Evolutionary conservation across 1,140 invertebrate species (phyloP), one percentile per base, ranked within the genome.

Genomic region (Teleopsis dalmanni): DNA sequence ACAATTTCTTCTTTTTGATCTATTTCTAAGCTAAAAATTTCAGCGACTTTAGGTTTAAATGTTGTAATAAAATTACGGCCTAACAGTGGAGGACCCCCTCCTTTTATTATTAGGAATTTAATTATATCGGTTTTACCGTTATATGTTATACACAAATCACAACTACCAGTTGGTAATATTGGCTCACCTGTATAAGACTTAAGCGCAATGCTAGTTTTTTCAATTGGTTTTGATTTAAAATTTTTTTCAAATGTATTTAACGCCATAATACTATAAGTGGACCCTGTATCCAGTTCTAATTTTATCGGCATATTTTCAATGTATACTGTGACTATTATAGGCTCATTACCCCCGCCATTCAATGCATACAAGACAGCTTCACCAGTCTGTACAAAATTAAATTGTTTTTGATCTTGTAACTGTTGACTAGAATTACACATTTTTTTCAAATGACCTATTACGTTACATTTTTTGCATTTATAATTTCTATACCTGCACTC

Each of bases 71-170:
- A 48, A 8, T 38, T 22, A 11, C 57, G 44, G 0, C 59, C 56
- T 19, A 63, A 36, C 25, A 64, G 47, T 21, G 59, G 53, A 13
- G 56, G 55, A 13, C 52, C 56, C 8, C 56, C 53, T 11, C 38
- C 38, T 27, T 54, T 47, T 26, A 64, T 54, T 16, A 66, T 52
- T 36, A 57, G 53, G 44, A 50, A 18, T 27, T 50, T 22, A 27
- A 57, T 34, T 14, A 31, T n/a, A 5, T 42, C 18, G 10, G 5
- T 13, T 26, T 34, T 23, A 40, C 35, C 11, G 5, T 18, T 16
- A 22, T 34, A 42, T 42, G 19, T 8, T 19, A 41, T 27, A 16
- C n/a, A 10, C 9, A 48, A 16, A 21, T 48, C 22, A 41, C 47
- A 40, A 4, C 11, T 14, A 11, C 43, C 43, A 33, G 21, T 19